Evolutionary conservation across 2,888 invertebrate genomes (phyloP).

Genomic region (Tenthredo notha): DNA sequence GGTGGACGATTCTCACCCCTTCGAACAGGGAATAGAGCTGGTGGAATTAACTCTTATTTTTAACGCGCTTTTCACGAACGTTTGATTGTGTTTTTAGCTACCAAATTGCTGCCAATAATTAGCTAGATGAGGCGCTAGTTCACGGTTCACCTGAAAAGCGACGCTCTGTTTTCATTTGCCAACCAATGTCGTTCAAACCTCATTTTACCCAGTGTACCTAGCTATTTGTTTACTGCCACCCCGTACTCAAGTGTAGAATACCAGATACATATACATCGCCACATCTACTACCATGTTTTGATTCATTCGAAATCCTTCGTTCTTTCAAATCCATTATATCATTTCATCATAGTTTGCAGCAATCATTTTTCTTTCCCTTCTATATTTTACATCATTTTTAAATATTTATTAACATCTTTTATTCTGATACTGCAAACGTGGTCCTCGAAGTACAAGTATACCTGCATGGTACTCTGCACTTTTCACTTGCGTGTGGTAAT

Average conservation of each 20-base stretch:
- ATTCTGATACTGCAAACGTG: neutral
- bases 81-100: constrained; percentile 70
- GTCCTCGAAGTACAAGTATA: neutral
- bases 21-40: neutral
- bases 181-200: constrained; percentile 52
- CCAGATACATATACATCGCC: neutral
- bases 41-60: constrained; percentile 60
- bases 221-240: constrained; percentile 38
- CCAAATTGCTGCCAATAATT: constrained; percentile 70
- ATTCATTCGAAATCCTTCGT: neutral
- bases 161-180: constrained; percentile 49
- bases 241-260: neutral
- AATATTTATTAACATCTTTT: neutral
- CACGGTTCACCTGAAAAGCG: constrained; percentile 45
- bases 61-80: constrained; percentile 69
- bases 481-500: neutral
- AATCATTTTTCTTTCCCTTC: neutral
- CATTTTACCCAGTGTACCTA: constrained; percentile 30
- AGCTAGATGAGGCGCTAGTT: constrained; percentile 61
- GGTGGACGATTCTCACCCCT: constrained; percentile 17
- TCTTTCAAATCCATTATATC: neutral
- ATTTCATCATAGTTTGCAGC: neutral
- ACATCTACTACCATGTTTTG: neutral
- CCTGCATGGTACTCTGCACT: neutral
- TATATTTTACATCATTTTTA: neutral